Conservation (phyloP, 2,888 invertebrate species). For the Tetragonula carbonaria region DNA sequence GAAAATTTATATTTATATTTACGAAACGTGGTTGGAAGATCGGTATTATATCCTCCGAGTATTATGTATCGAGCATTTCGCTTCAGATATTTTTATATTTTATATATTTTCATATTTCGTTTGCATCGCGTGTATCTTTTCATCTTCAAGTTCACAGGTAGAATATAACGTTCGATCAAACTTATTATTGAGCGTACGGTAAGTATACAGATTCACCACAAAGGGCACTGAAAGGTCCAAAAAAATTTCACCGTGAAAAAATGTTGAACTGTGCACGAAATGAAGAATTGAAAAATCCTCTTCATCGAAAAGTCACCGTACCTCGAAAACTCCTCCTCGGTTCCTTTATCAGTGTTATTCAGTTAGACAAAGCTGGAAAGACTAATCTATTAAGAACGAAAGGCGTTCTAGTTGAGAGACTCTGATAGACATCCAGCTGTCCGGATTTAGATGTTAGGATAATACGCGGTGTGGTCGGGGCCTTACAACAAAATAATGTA, state of each 20-base stretch:
- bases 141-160: neutral
- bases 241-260: neutral
- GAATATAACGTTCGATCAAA: neutral
- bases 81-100: neutral
- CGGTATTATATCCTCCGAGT: neutral
- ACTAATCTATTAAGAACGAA: slow-evolving; percentile 5
- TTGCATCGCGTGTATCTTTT: neutral
- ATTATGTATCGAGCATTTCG: neutral
- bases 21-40: too few relatives aligned
- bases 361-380: neutral
- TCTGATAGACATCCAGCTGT: slow-evolving; percentile 80
- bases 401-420: slow-evolving; percentile 74
- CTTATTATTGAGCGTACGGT: neutral
- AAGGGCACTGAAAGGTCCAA: neutral
- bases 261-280: neutral
- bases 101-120: too few relatives aligned
- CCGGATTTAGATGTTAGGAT: slow-evolving; percentile 84
- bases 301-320: too few relatives aligned
- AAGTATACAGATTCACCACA: neutral
- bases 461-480: slow-evolving; percentile 80
- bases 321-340: neutral
- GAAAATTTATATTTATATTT: neutral
- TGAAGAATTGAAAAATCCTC: neutral
- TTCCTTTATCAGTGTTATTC: neutral
- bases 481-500: slow-evolving; percentile 83